Evolutionary conservation across 2,113 vertebrate genomes (phyloP).

Genomic region (Hypomesus transpacificus): DNA sequence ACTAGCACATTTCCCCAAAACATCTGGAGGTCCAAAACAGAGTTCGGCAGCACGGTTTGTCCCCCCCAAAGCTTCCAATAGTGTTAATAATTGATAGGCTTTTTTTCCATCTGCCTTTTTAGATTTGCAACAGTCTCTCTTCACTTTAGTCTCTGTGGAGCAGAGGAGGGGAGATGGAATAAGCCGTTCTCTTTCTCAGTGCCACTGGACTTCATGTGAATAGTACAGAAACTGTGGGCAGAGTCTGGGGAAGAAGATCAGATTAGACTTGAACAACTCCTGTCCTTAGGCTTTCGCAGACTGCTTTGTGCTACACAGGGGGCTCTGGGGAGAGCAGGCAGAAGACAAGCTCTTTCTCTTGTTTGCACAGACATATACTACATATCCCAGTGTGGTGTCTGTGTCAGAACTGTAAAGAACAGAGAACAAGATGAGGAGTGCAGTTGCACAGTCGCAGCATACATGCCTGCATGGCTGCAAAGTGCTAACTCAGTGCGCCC

Average conservation of each 20-base stretch:
- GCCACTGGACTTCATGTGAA: conserved; percentile 47
- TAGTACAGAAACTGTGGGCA: conserved; percentile 30
- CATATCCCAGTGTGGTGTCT: conserved; percentile 9
- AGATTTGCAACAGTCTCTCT: conserved; percentile 39
- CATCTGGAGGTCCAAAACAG: too few species aligned
- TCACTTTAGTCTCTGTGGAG: conserved; percentile 30
- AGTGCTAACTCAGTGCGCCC: background rate
- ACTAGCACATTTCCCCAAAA: too few species aligned
- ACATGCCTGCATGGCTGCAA: background rate
- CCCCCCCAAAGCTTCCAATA: too few species aligned
- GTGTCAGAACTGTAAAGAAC: conserved; percentile 26
- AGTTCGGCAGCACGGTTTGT: too few species aligned
- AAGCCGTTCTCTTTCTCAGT: conserved; percentile 36
- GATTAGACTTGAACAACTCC: conserved; percentile 51
- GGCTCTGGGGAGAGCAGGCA: conserved; percentile 32
- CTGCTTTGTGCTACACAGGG: conserved; percentile 38
- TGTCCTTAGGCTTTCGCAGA: conserved; percentile 49
- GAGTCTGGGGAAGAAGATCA: conserved; percentile 34
- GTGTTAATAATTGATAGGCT: too few species aligned
- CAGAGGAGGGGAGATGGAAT: conserved; percentile 34
- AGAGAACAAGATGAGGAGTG: background rate
- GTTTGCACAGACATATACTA: conserved; percentile 28
- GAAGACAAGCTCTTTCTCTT: conserved; percentile 19
- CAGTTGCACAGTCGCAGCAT: background rate
- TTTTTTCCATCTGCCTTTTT: background rate